phyloP scores from a whole-genome alignment of 2,797 vertebrate species.

The Emydoidea blandingii region DNA sequence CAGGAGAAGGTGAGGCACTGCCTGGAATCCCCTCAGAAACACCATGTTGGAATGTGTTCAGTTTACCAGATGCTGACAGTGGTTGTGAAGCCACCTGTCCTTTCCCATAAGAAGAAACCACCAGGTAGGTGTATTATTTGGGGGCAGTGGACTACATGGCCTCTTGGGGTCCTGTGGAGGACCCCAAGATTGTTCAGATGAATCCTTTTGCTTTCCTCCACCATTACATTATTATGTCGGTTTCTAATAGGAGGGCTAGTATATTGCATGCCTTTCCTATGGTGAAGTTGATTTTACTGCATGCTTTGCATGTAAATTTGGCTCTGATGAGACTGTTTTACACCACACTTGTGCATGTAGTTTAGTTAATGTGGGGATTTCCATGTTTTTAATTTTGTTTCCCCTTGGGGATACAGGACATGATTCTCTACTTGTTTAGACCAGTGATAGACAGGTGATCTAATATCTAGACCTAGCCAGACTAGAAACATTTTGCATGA shows the following conservation, averaged over 20 bases:
- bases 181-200: conserved; percentile 44
- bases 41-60: conserved; percentile 51
- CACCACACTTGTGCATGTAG: conserved; percentile 36
- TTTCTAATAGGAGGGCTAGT: conserved; percentile 54
- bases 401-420: conserved; percentile 6
- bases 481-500: conserved; percentile 63
- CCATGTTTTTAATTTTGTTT: conserved; percentile 31
- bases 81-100: not conserved
- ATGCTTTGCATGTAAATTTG: conserved; percentile 41
- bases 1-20: conserved; percentile 22
- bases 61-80: conserved; percentile 66
- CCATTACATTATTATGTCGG: conserved; percentile 39
- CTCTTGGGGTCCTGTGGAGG: conserved; percentile 51
- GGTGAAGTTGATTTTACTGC: conserved; percentile 65
- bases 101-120: not conserved
- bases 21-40: conserved; percentile 35
- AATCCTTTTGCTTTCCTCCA: conserved; percentile 63
- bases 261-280: conserved; percentile 58
- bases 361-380: conserved; percentile 41
- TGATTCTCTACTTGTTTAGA: not conserved
- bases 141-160: conserved; percentile 16
- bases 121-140: not conserved
- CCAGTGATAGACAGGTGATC: conserved; percentile 14
- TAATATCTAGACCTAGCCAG: conserved; percentile 54
- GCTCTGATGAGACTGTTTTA: conserved; percentile 50